Evolutionary conservation across 2,797 vertebrate species (phyloP).

Genomic region (Rhynchotus rufescens): DNA sequence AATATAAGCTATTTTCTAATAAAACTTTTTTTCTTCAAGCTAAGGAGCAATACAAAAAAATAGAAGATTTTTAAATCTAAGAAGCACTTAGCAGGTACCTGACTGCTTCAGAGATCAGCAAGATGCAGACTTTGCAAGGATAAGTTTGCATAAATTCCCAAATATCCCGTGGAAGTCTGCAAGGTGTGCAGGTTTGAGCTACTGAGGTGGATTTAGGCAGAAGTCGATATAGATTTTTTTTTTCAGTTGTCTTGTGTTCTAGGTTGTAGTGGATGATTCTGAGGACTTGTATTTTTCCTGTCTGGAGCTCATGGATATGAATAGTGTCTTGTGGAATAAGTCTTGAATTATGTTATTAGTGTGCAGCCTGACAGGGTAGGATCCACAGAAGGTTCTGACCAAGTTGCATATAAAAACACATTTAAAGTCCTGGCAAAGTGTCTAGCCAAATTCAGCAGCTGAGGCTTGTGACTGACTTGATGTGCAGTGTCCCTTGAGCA

Average conservation of each 20-base stretch:
- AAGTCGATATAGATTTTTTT: neutral
- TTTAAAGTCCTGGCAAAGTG: neutral
- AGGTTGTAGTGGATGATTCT: neutral
- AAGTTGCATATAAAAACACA: neutral
- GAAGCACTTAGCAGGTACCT: neutral
- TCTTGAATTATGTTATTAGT: neutral
- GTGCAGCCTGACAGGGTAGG: neutral
- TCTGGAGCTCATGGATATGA: neutral
- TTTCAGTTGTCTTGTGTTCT: neutral
- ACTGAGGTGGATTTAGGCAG: neutral
- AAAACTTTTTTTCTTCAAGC: neutral
- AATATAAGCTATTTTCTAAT: accelerated
- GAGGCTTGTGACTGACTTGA: neutral
- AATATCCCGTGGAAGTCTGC: neutral
- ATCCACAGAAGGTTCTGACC: neutral
- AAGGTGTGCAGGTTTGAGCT: neutral
- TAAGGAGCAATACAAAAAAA: neutral
- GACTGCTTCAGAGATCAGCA: neutral
- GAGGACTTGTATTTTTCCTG: neutral
- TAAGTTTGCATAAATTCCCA: neutral
- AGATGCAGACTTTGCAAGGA: neutral
- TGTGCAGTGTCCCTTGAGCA: neutral
- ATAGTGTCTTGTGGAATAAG: neutral
- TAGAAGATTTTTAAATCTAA: neutral
- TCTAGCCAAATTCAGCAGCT: neutral